phyloP scores from a whole-genome alignment of 1,140 invertebrate genomes.

The Drosophila pectinifera region DNA sequence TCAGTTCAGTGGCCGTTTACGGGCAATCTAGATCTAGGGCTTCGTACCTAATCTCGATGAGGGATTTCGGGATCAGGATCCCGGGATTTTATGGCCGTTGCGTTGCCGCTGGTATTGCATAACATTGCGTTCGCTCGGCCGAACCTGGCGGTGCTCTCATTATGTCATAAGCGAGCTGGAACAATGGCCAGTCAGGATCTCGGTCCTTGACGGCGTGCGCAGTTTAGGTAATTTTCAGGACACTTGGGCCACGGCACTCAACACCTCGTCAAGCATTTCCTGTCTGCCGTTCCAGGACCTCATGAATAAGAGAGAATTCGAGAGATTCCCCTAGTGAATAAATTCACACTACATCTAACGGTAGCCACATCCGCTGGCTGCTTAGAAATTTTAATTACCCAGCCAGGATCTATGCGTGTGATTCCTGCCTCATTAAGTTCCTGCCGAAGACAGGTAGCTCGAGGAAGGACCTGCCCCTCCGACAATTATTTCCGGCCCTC shows the following conservation, averaged over 20 bases:
- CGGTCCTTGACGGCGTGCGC: constrained; percentile 38
- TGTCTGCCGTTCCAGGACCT: constrained; percentile 30
- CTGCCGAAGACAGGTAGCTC: constrained; percentile 73
- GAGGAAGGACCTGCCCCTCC: constrained; percentile 29
- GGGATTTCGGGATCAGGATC: constrained; percentile 13
- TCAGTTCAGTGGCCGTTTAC: constrained; percentile 62
- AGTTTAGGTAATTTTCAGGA: constrained; percentile 54
- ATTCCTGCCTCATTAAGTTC: constrained; percentile 64
- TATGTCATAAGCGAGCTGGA: constrained; percentile 68
- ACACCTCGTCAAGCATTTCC: constrained; percentile 61
- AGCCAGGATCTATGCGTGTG: constrained; percentile 15
- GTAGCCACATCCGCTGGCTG: constrained; percentile 63
- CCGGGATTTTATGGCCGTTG: constrained; percentile 57
- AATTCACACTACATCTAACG: constrained; percentile 76
- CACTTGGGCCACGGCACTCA: constrained; percentile 44
- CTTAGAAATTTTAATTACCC: constrained; percentile 57
- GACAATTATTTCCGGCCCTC: constrained; percentile 77
- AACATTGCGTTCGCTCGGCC: constrained; percentile 68
- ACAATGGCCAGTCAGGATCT: constrained; percentile 52
- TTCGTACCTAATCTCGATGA: constrained; percentile 5
- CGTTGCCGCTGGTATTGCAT: constrained; percentile 61
- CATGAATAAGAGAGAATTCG: constrained; percentile 67
- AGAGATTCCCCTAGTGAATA: constrained; percentile 54
- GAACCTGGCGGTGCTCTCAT: constrained; percentile 48
- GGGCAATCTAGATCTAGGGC: constrained; percentile 65